Evolutionary conservation across 1,140 invertebrate genomes (phyloP), one percentile per base, ranked within the genome.

Genomic region (Bombus difficillimus): DNA sequence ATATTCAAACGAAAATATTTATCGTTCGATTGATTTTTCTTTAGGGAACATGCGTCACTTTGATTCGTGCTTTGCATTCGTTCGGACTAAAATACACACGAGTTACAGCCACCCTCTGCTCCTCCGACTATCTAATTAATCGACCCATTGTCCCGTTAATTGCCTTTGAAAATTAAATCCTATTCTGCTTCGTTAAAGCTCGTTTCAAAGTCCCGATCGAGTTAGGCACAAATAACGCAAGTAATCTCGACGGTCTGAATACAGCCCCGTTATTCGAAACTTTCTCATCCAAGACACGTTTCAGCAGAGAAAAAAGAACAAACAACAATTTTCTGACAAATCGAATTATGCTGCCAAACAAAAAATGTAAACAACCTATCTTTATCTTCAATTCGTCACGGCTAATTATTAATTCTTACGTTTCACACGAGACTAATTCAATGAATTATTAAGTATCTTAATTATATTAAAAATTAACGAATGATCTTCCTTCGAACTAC

Each of bases 151-250:
- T 85, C 72, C 78, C 78, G 79, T 81, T 85, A 85, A 85, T 85
- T 85, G 84, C 84, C 84, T 81, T 81, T 85, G 84, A 81, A 85
- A 85, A 85, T 85, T 85, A 85, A 85, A 85, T 85, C 79, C 84
- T 74, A 85, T 85, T 81, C 84, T 81, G 84, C 53, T 81, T 85
- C 78, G 79, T 85, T 85, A 81, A 81, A 81, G 78, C 79, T 81
- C 79, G 79, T 81, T 85, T 85, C 83, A 85, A 78, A 85, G 77
- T 85, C 59, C 71, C 71, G 79, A 81, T 85, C 84, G 78, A 85
- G 79, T 81, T 81, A 85, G 83, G 77, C 77, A 79, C 83, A 85
- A 85, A 85, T 85, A 85, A 80, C 83, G 76, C 83, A 43, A 72
- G 83, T 59, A 85, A 80, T 85, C 83, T 80, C 83, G 83, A 79